These are phyloP conservation scores for Lipotes vexillifer DNA, from an alignment of 2,113 vertebrate species.

Conservation along the genomic window DNA sequence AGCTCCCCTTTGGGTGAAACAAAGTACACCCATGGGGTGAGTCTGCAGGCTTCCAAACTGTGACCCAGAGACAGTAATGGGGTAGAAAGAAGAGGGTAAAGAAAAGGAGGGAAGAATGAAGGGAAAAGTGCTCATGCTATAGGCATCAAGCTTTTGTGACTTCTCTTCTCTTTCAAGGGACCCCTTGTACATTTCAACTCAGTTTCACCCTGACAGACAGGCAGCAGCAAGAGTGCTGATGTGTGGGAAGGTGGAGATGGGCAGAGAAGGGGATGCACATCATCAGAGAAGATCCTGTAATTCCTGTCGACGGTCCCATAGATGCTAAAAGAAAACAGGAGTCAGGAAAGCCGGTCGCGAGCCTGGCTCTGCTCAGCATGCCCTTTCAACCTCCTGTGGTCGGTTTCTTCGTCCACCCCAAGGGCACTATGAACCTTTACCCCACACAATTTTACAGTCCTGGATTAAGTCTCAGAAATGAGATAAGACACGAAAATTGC, in stretches of 20 bases:
- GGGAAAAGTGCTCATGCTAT: neutral
- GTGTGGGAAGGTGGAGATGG: too few relatives aligned
- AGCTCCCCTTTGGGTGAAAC: neutral
- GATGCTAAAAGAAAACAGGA: accelerated
- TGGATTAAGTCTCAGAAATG: neutral
- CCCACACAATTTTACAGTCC: neutral
- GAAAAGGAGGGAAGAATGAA: neutral
- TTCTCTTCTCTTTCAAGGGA: neutral
- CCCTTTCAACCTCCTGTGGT: neutral
- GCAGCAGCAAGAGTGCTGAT: neutral
- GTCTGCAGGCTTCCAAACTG: neutral
- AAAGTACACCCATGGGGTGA: neutral
- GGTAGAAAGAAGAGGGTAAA: neutral
- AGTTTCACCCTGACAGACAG: neutral
- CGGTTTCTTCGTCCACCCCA: neutral
- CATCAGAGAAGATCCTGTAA: neutral
- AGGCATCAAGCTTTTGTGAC: neutral
- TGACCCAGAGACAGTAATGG: neutral
- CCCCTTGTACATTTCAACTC: neutral
- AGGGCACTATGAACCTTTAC: neutral
- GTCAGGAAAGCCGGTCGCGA: neutral
- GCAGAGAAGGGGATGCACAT: neutral
- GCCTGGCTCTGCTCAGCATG: neutral
- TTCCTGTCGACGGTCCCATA: accelerated
- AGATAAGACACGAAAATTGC: neutral